Conservation (phyloP, 2,888 invertebrate species). For the Kuschelorhynchus macadamiae region DNA sequence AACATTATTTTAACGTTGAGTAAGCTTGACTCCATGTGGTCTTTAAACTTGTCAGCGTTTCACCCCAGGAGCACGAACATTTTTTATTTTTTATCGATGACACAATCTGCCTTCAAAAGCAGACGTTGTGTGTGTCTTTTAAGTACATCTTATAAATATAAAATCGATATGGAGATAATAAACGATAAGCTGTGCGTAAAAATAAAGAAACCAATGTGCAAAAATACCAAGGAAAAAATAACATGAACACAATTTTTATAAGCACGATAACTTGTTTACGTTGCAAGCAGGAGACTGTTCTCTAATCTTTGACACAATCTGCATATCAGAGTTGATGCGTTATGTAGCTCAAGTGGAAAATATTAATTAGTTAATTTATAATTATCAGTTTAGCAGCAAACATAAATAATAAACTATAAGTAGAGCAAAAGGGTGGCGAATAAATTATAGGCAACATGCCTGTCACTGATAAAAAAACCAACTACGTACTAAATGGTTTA, state of each 20-base stretch:
- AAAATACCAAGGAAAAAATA: too few species aligned
- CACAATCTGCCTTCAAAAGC: neutral
- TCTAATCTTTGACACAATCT: neutral
- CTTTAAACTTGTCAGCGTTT: constrained; percentile 44
- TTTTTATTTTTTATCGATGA: constrained; percentile 7
- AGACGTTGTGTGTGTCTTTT: neutral
- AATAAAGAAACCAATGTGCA: too few species aligned
- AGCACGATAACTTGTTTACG: too few species aligned
- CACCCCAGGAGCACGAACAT: constrained; percentile 22
- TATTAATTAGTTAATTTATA: neutral
- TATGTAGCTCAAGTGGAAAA: neutral
- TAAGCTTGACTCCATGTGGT: constrained; percentile 41
- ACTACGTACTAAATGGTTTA: too few species aligned
- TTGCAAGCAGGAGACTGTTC: too few species aligned
- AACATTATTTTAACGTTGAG: constrained; percentile 35
- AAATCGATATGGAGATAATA: too few species aligned
- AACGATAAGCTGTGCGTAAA: too few species aligned
- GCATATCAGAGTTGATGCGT: neutral
- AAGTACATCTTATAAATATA: neutral
- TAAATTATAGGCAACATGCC: too few species aligned
- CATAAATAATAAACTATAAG: too few species aligned
- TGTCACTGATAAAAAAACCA: too few species aligned
- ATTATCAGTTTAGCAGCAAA: neutral
- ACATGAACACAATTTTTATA: too few species aligned
- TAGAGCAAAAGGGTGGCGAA: too few species aligned